These are phyloP conservation scores for Lepus timidus DNA, from an alignment of 2,113 vertebrate species.

Conservation along the genomic window DNA sequence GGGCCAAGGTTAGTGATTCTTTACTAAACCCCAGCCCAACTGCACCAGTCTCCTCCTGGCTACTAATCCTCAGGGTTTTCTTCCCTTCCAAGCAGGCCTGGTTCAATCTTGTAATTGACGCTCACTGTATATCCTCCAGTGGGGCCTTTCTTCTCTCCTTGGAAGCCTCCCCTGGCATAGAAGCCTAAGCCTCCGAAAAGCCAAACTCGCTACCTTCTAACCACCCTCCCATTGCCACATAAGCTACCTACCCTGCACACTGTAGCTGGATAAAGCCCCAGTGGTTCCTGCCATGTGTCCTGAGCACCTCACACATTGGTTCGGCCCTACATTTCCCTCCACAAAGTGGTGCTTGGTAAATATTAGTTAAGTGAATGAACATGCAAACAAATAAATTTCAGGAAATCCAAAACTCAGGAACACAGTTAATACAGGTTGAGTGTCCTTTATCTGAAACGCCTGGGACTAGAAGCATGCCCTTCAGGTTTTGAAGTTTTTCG, in stretches of 20 bases:
- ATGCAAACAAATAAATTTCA: background rate
- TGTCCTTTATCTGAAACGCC: background rate
- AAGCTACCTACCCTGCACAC: background rate
- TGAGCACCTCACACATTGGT: accelerated
- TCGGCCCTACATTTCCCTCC: background rate
- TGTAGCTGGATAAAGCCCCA: background rate
- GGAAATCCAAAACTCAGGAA: background rate
- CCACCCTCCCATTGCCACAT: no score
- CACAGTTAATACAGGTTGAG: accelerated
- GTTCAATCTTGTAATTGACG: background rate
- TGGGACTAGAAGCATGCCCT: background rate
- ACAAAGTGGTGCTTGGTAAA: background rate
- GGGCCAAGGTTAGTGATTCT: background rate
- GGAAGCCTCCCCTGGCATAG: background rate
- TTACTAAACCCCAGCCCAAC: background rate
- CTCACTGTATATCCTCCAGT: background rate
- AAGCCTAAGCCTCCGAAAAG: background rate
- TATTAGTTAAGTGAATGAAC: background rate
- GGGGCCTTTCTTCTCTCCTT: background rate
- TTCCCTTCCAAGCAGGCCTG: background rate
- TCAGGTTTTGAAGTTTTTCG: background rate
- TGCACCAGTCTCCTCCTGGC: background rate
- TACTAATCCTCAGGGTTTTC: background rate
- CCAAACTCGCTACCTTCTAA: background rate
- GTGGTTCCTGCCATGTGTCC: background rate